Conservation (phyloP, 2,113 vertebrate species). For the Vireo altiloquus region DNA sequence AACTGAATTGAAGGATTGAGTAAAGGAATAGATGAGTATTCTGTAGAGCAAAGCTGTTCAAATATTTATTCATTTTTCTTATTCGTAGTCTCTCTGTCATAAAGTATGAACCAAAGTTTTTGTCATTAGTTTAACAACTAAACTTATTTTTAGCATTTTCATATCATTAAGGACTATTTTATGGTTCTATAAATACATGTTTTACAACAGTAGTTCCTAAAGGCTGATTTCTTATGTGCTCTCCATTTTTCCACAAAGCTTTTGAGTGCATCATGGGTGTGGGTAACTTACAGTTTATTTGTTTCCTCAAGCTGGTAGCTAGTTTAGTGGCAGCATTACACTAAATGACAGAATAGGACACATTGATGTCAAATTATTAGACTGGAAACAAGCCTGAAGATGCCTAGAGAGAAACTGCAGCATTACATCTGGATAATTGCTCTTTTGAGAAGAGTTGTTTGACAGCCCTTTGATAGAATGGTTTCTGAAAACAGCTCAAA, state of each 20-base stretch:
- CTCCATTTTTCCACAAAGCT: not conserved
- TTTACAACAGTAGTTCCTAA: not conserved
- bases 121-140: too few relatives aligned
- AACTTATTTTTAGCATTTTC: too few relatives aligned
- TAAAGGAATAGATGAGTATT: not conserved
- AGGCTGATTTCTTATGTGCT: not conserved
- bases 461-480: slow-evolving; percentile 6
- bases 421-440: not conserved
- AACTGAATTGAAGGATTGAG: not conserved
- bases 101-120: not conserved
- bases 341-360: not conserved
- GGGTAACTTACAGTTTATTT: not conserved
- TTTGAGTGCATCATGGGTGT: not conserved
- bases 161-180: not conserved
- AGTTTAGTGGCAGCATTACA: not conserved
- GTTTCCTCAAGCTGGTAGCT: not conserved
- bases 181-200: not conserved
- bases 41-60: not conserved
- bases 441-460: slow-evolving; percentile 25
- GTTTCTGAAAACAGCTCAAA: not conserved
- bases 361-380: not conserved
- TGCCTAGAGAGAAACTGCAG: not conserved
- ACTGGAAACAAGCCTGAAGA: slow-evolving; percentile 29
- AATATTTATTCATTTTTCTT: not conserved
- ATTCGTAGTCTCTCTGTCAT: not conserved